phyloP scores from a whole-genome alignment of 2,113 vertebrate genomes.

The Pongo pygmaeus region DNA sequence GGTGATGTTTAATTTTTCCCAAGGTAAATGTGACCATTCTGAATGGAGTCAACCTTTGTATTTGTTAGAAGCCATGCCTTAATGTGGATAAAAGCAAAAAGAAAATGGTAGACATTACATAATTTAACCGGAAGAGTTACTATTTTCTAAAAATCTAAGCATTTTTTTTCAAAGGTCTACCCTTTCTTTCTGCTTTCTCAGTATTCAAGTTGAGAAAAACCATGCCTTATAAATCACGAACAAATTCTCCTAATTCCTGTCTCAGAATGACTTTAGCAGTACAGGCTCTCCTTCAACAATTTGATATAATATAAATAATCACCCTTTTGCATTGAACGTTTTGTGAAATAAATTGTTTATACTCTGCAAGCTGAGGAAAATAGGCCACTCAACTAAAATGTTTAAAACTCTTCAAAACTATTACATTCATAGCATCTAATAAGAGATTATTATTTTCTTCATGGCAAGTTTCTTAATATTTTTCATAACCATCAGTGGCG shows the following conservation, averaged over 20 bases:
- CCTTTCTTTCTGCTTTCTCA: conserved; percentile 9
- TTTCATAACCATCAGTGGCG: background rate
- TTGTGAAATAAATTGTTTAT: conserved; percentile 34
- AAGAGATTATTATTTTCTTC: conserved; percentile 15
- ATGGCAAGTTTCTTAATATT: background rate
- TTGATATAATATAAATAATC: background rate
- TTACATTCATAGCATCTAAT: background rate
- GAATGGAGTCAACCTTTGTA: background rate
- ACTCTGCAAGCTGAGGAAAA: background rate
- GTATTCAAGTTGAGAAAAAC: background rate
- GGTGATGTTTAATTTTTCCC: background rate
- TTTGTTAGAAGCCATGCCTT: background rate
- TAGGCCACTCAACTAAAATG: background rate
- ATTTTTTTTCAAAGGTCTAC: background rate
- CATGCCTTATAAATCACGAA: background rate
- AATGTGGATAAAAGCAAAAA: background rate
- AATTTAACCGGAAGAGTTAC: background rate
- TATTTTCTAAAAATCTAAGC: conserved; percentile 35
- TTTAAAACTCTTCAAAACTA: conserved; percentile 18
- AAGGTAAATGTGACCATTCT: background rate
- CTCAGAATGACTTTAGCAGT: background rate
- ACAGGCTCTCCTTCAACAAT: background rate
- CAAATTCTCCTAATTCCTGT: background rate
- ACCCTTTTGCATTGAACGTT: background rate
- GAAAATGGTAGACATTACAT: background rate